Base-by-base conservation (phyloP, 2,113 vertebrate species). In the Eptatretus burgeri region DNA sequence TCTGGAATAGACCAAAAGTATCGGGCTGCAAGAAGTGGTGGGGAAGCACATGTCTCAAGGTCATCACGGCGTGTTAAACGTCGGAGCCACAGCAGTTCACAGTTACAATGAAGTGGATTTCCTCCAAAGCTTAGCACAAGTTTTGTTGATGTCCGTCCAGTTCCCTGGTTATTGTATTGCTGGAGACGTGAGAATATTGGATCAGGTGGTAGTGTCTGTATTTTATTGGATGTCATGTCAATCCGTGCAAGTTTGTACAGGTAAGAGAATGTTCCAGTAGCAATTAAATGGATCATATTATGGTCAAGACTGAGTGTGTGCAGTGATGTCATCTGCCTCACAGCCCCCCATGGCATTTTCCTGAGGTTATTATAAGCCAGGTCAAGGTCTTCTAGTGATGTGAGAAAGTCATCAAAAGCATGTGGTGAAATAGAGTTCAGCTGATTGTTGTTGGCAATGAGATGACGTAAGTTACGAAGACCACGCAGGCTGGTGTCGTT, bases 371-470 rank as follows among this genome's bases (percentile, higher is more conserved):
- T 96, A 64, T 95, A 96, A 11, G 91, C 94, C 69, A 96, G 80
- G 72, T 96, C 91, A 70, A 96, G 73, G 68, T 96, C 91, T 70
- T 96, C 91, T 62, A 96, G 64, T 0, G 91, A 94, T 66, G 82
- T 69, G 68, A 87, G 71, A 70, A 82, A 76, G 66, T 96, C 91
- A 65, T 93, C 87, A 64, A 96, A 89, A 66, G 81, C 77, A 53
- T 79, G 73, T 2, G 84, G 76, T 2, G 82, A 78, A 62, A 96
- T 81, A 63, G 67, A 74, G 17, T 68, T 81, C 64, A 96, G 73
- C 70, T 96, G 91, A 74, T 96, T 96, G 73, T 93, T 96, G 74
- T 94, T 96, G 63, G 94, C 77, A 51, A 95, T 96, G 73, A 96
- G 77, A 70, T 96, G 91, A 71, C 94, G 88, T 64, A 96, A 77